phyloP scores from a whole-genome alignment of 2,113 vertebrate genomes.

The Talpa occidentalis region DNA sequence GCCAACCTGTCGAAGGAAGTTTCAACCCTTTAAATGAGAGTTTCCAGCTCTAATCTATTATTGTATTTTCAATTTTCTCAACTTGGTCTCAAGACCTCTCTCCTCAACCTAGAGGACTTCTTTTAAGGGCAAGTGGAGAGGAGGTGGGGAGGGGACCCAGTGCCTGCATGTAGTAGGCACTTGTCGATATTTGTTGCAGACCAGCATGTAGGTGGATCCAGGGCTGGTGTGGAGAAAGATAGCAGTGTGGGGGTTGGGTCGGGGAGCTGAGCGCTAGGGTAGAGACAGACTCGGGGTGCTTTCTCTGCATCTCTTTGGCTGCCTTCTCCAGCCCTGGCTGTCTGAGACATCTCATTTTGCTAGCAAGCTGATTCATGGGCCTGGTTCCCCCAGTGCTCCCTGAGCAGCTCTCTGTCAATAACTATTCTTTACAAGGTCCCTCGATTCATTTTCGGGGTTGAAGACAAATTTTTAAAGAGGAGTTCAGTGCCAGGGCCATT shows the following conservation, averaged over 20 bases:
- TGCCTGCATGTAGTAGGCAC: background rate
- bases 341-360: constrained; percentile 56
- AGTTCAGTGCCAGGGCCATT: constrained; percentile 57
- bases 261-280: too few relatives aligned
- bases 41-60: background rate
- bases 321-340: background rate
- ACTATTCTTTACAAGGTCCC: constrained; percentile 68
- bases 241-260: fast-evolving
- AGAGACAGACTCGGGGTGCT: fast-evolving
- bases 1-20: background rate
- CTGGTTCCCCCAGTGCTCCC: background rate
- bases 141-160: fast-evolving
- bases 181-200: background rate
- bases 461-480: constrained; percentile 73
- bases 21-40: background rate
- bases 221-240: background rate
- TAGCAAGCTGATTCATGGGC: constrained; percentile 66
- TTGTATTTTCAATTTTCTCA: background rate
- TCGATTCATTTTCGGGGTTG: constrained; percentile 42
- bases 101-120: background rate
- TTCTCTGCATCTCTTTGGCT: background rate
- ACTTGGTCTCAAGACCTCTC: background rate
- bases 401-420: constrained; percentile 62
- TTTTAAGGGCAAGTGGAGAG: background rate
- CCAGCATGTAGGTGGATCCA: fast-evolving